Evolutionary conservation across 2,113 vertebrate species (phyloP).

Genomic region (Toxotes chatareus): DNA sequence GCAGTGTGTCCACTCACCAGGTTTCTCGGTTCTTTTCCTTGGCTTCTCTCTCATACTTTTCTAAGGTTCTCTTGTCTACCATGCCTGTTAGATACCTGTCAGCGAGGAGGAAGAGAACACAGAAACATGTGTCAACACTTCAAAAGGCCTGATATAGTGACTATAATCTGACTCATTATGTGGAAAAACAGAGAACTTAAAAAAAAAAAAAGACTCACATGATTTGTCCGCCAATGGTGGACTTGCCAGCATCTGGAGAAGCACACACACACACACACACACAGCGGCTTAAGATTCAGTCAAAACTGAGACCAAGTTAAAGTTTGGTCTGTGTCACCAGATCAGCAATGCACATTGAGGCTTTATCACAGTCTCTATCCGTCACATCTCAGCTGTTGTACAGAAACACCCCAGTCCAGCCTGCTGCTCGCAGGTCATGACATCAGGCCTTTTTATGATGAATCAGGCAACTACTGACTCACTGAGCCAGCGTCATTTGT

Average conservation of each 20-base stretch:
- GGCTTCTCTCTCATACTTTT: slow-evolving; percentile 99
- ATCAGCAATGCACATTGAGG: background rate
- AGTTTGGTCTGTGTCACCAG: background rate
- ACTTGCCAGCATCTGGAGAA: slow-evolving; percentile 95
- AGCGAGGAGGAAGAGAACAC: background rate
- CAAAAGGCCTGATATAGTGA: background rate
- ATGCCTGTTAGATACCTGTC: slow-evolving; percentile 98
- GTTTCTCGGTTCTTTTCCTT: slow-evolving; percentile 99
- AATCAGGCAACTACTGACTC: background rate
- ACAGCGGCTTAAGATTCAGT: background rate
- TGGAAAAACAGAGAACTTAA: background rate
- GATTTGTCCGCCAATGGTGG: slow-evolving; percentile 98
- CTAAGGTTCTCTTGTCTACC: slow-evolving; percentile 99
- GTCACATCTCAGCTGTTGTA: background rate
- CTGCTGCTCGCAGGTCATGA: background rate
- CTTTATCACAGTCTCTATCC: too few species aligned
- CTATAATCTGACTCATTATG: background rate
- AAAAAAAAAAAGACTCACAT: slow-evolving; percentile 88
- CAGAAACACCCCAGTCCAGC: background rate
- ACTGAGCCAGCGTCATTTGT: background rate
- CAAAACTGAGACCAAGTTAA: background rate
- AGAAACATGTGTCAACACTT: background rate
- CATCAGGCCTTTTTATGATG: background rate
- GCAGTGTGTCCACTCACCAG: slow-evolving; percentile 84
- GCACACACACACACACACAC: background rate